Base-by-base conservation (phyloP, 2,888 invertebrate genomes). In the Acleris literana region DNA sequence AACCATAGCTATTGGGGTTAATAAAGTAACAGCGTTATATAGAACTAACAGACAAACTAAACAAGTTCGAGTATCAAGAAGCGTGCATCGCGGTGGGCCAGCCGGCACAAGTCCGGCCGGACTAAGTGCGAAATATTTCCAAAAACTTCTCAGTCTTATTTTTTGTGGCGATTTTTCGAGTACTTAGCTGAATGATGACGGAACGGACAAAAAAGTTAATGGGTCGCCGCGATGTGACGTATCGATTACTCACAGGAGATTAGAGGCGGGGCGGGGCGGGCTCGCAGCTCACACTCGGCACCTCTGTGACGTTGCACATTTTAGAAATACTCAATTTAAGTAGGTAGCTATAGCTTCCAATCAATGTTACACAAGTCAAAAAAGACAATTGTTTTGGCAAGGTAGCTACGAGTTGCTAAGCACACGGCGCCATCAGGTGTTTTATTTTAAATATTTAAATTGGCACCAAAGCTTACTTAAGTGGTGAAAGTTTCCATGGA, bases 81-180 rank as follows among this genome's bases (percentile, higher is more conserved):
- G 16, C 22, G n/a, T 64, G 22, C 13, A 71, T 71, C 74, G 68
- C 55, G n/a, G 25, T 9, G 56, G n/a, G 46, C 13, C 67, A 74
- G 64, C 56, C 60, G 63, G 18, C 33, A 68, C 54, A 57, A 61
- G 70, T 67, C 65, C 65, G 52, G 22, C 46, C 17, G 46, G 16
- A 64, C 72, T 76, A 74, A 81, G 80, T 81, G 84, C 84, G 79
- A 83, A 85, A 82, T 79, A 76, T 77, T 64, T 75, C 73, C 70
- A 71, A 68, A 73, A 66, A 57, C 66, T 66, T 62, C 62, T 56
- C 57, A 63, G 46, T 57, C 56, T 46, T 63, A 69, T 69, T 70
- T 70, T 69, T 70, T 68, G 69, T 71, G 65, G 58, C 65, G 54
- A 53, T 64, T 75, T 74, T 72, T 78, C 74, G 72, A 77, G 76